A percentile compares a stretch with the other conserved stretches of the same genome.
These are phyloP conservation scores for Diadema setosum DNA, from an alignment of 35 echinoderm and acorn worm species.

Conservation along the genomic window DNA sequence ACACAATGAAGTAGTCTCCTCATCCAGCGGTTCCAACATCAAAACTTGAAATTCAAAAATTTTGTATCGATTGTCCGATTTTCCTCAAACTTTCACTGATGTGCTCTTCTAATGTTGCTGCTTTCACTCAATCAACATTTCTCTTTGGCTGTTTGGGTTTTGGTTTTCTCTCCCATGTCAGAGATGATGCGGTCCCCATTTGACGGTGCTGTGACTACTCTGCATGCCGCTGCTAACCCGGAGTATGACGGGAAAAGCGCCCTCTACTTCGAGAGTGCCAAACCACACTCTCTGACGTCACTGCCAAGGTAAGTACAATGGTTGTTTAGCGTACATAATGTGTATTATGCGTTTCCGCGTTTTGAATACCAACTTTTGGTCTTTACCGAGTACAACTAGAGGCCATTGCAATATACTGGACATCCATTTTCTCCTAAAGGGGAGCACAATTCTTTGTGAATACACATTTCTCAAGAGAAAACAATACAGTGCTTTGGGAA, in stretches of 20 bases:
- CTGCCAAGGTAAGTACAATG: background rate
- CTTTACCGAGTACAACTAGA: no score
- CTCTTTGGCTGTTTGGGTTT: background rate
- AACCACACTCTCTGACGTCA: background rate
- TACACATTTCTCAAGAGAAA: no score
- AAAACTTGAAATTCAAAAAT: background rate
- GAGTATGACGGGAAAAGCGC: background rate
- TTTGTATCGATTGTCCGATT: background rate
- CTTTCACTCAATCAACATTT: background rate
- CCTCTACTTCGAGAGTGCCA: background rate
- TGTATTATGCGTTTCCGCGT: no score
- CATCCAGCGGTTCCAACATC: background rate
- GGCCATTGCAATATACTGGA: no score
- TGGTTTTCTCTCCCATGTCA: background rate
- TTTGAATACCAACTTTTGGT: no score
- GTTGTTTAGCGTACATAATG: no score
- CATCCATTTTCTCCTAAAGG: no score
- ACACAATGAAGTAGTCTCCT: background rate
- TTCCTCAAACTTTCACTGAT: no score
- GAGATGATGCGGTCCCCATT: background rate
- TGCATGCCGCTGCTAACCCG: background rate
- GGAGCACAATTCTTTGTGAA: no score
- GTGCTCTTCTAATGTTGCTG: background rate
- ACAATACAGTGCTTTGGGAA: no score
- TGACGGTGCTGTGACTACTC: background rate